Evolutionary conservation across 2,888 invertebrate genomes (phyloP).

Genomic region (Noctua pronuba): DNA sequence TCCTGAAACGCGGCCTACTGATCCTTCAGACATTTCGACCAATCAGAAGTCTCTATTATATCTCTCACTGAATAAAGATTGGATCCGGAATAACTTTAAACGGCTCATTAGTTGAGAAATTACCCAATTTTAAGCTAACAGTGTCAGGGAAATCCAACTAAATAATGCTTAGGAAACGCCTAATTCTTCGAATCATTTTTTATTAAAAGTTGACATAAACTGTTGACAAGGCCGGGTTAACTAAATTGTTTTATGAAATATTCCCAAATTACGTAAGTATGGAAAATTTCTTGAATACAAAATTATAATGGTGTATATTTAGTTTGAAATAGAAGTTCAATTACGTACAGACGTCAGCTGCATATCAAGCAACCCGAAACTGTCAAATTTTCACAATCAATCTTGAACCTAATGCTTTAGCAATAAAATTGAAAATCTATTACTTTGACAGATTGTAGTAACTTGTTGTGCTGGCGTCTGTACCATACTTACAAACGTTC

Average conservation of each 20-base stretch:
- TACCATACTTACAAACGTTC: neutral
- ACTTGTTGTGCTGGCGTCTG: too few species aligned
- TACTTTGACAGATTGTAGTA: too few species aligned
- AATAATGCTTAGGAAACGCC: neutral
- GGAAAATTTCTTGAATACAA: neutral
- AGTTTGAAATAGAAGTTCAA: neutral
- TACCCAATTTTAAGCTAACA: conserved; percentile 11
- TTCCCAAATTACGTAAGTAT: neutral
- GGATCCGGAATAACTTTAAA: neutral
- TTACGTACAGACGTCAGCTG: neutral
- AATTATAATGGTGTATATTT: neutral
- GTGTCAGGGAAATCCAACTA: neutral
- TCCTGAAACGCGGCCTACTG: neutral
- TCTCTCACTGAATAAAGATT: neutral
- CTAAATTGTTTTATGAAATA: neutral
- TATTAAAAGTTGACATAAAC: conserved; percentile 9
- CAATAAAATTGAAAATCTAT: too few species aligned
- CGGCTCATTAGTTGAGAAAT: neutral
- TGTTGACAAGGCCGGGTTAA: neutral
- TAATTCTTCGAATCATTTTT: neutral
- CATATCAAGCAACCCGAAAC: too few species aligned
- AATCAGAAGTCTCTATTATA: neutral
- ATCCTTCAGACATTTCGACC: neutral
- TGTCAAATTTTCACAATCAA: too few species aligned
- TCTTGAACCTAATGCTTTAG: too few species aligned